Percentiles rank a stretch among this genome's conserved stretches.
phyloP scores from a whole-genome alignment of 1,140 invertebrate genomes.

The Penaeus japonicus region DNA sequence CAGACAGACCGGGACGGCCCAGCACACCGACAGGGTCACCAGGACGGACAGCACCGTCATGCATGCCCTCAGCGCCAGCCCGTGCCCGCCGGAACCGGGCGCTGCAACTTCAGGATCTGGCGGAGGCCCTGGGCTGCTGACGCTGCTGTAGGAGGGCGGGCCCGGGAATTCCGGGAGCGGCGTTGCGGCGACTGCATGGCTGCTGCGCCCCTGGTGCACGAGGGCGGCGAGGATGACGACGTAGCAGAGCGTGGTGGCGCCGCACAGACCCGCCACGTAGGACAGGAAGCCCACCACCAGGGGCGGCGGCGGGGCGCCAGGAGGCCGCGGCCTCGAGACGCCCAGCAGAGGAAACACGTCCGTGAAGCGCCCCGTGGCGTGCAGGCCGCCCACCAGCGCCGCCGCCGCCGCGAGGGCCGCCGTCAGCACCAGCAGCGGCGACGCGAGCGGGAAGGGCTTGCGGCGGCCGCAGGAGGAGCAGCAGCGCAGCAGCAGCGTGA shows the following conservation, averaged over 20 bases:
- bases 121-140: background rate
- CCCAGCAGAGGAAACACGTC: background rate
- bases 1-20: background rate
- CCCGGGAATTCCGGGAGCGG: background rate
- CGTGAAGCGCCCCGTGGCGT: conserved; percentile 6
- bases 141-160: background rate
- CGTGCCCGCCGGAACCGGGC: background rate
- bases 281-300: background rate
- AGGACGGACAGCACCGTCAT: conserved; percentile 21
- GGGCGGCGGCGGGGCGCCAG: background rate
- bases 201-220: background rate
- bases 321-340: background rate
- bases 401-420: background rate
- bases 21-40: conserved; percentile 20
- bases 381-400: background rate
- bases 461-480: background rate
- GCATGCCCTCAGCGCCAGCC: background rate
- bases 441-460: background rate
- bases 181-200: background rate
- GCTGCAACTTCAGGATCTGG: background rate
- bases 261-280: background rate
- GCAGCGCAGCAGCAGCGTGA: background rate
- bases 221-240: background rate
- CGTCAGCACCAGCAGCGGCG: background rate
- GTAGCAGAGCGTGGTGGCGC: background rate